Evolutionary conservation across 1,140 invertebrate species (phyloP).

Genomic region (Pseudoatta argentina): DNA sequence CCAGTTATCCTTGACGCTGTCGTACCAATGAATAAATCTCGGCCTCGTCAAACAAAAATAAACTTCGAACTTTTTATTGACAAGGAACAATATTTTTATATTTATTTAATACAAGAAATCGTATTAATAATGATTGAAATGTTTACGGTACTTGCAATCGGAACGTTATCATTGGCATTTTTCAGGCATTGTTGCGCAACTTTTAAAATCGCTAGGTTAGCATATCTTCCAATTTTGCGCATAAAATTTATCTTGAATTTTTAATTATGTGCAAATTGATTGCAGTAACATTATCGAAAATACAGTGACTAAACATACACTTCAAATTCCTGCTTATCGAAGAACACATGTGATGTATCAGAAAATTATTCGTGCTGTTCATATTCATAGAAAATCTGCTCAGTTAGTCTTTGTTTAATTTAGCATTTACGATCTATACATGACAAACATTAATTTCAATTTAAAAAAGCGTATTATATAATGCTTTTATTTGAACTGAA

Average conservation of each 20-base stretch:
- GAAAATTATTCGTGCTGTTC: constrained; percentile 18
- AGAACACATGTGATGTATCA: background rate
- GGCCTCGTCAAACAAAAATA: background rate
- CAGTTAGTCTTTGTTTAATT: constrained; percentile 17
- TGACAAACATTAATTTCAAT: background rate
- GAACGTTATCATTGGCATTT: constrained; percentile 59
- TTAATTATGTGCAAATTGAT: background rate
- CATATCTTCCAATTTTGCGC: background rate
- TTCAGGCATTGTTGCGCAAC: constrained; percentile 67
- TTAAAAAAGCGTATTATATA: background rate
- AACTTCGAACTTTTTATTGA: constrained; percentile 40
- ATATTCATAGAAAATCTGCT: constrained; percentile 17
- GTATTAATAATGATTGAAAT: too few species aligned
- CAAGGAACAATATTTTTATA: constrained; percentile 57
- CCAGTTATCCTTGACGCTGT: constrained; percentile 30
- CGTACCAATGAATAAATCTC: constrained; percentile 36
- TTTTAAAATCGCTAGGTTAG: constrained; percentile 68
- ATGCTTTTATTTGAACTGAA: background rate
- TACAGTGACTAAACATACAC: constrained; percentile 14
- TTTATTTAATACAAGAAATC: background rate
- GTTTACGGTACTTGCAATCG: constrained; percentile 33
- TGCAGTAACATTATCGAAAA: constrained; percentile 23
- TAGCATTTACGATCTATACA: too few species aligned
- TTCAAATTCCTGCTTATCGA: background rate
- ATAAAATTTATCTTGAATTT: background rate